Evolutionary conservation across 2,113 vertebrate species (phyloP), one percentile per base, ranked within the genome.

Genomic region (Pelusios castaneus): DNA sequence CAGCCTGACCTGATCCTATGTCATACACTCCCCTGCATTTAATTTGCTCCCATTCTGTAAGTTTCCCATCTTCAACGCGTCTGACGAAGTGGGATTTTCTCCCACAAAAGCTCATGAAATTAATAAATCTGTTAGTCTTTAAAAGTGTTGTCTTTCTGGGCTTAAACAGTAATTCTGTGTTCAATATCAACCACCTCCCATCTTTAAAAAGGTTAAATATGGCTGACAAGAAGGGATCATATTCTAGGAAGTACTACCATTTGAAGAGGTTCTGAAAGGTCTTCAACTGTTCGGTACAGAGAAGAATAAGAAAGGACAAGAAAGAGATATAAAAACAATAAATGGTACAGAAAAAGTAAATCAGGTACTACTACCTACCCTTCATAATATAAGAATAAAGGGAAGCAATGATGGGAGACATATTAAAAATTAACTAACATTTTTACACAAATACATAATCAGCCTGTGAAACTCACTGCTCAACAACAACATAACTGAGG

Each of bases 281-380:
- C 51, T n/a, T 16, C 19, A 82, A 2, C 1, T 1, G 17, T 52
- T 58, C 31, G 51, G 76, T 24, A 55, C 10, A 4, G 51, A 52
- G 45, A 80, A 80, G 8, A 47, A 2, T 10, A 34, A 1, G 2
- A 2, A 2, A 6, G 22, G 41, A 27, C 73, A 43, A 12, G 5
- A 80, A 41, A 87, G 25, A 25, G 27, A 21, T 13, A 34, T 22
- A 38, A 38, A 41, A 73, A 80, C 38, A 58, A 79, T 29, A 84
- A 13, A 45, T 3, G 29, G 2, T 3, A 24, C 0, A 76, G 22
- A 51, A n/a, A 80, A 60, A 80, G 13, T 3, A 87, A 73, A 83
- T 47, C 10, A 83, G 58, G 51, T 19, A 13, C 6, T 27, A n/a
- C 31, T 73, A 3, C 27, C 60, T 52, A 21, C 12, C 19, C 17